Evolutionary conservation across 1,140 invertebrate species (phyloP), one percentile per base, ranked within the genome.

Genomic region (Zaprionus ornatus): DNA sequence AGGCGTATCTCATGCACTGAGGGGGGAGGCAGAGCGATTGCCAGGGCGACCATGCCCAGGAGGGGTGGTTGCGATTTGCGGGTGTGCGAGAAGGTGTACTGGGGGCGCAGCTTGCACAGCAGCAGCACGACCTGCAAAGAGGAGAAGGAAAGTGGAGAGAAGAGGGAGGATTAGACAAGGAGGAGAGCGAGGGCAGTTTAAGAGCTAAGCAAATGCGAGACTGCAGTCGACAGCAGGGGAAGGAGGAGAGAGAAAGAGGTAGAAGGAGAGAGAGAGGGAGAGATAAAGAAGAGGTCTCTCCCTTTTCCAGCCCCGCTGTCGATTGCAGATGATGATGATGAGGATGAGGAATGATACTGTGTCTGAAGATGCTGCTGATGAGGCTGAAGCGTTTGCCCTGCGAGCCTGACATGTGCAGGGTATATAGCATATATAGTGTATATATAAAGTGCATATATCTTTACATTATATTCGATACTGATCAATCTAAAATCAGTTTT

Each of bases 1-100:
- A 99, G 94, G 62, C 98, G 95, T 62, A 99, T 98, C 94, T 99
- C 98, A 91, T 99, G 98, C 52, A 99, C 97, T 52, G 97, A 98
- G 2, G 98, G 98, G 4, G 98, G 98, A 59, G 98, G 98, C 56
- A 99, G 94, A 0, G 98, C 98, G 65, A 99, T 98, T 52, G 98
- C 98, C 68, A 99, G 90, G 0, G 97, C 98, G 32, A 99, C 98
- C 96, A 99, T 96, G 4, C 98, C 98, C 79, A 99, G 94, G 27
- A 99, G 93, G 10, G 97, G 95, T 6, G 97, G 97, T 13, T 96
- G 95, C 3, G 96, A 95, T 92, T 98, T 98, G 80, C 97, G 95
- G 66, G 95, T 96, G 93, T 98, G 96, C 32, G 97, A 97, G 94
- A 98, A 98, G 50, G 96, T 96, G 93, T 98, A 97, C 93, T 98